These are phyloP conservation scores for Ectropis grisescens DNA, from an alignment of 1,140 invertebrate species.

Conservation along the genomic window DNA sequence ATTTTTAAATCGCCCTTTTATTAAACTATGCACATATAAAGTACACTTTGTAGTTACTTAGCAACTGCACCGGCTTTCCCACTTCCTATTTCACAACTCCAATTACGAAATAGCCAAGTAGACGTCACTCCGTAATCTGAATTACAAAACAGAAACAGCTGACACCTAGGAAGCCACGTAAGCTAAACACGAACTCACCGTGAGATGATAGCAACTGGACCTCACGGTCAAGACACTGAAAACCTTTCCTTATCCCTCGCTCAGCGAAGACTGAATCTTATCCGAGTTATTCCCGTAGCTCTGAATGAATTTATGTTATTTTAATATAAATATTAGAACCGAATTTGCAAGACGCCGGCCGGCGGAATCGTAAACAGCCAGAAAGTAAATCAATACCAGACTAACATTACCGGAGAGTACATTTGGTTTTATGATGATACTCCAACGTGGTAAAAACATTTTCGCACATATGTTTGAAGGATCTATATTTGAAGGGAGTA, in stretches of 20 bases:
- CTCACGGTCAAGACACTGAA: slow-evolving; percentile 13
- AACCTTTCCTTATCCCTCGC: too few species aligned
- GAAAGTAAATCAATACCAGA: slow-evolving; percentile 54
- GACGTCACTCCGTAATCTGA: too few species aligned
- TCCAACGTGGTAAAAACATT: slow-evolving; percentile 38
- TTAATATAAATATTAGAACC: slow-evolving; percentile 31
- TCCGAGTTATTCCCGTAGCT: slow-evolving; percentile 21
- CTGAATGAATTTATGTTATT: slow-evolving; percentile 22
- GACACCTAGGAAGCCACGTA: too few species aligned
- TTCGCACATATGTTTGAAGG: slow-evolving; percentile 15
- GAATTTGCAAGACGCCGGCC: slow-evolving; percentile 47
- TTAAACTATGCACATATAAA: too few species aligned
- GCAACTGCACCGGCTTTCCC: slow-evolving; percentile 4
- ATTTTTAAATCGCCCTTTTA: too few species aligned
- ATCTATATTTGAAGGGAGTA: too few species aligned
- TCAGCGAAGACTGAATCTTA: slow-evolving; percentile 14
- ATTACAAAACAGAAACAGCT: too few species aligned
- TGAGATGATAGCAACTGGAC: slow-evolving; percentile 12
- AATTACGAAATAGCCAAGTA: too few species aligned
- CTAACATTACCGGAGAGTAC: slow-evolving; percentile 23
- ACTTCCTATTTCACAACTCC: slow-evolving; percentile 13
- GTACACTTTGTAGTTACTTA: slow-evolving; percentile 5
- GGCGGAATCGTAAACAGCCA: slow-evolving; percentile 44
- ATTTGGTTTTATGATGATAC: slow-evolving; percentile 59
- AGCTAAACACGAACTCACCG: slow-evolving; percentile 11